Conservation (phyloP, 2,113 vertebrate genomes). For the Nannobrachium achirus region DNA sequence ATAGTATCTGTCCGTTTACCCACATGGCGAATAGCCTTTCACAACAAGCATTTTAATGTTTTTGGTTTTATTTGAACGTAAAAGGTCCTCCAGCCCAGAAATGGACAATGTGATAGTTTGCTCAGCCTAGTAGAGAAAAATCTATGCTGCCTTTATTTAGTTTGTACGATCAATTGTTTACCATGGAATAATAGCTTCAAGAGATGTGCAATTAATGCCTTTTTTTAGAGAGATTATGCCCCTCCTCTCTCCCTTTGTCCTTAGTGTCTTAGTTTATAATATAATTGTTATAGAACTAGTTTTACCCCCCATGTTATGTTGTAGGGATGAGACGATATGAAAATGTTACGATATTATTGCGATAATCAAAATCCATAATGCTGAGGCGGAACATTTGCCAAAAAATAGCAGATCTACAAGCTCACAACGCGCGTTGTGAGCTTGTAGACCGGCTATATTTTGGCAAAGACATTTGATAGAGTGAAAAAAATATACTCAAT, state of each 20-base stretch:
- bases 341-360: no score
- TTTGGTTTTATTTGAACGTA: slow-evolving; percentile 9
- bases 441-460: no score
- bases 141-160: slow-evolving; percentile 62
- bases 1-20: background rate
- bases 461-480: no score
- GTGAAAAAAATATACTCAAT: no score
- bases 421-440: no score
- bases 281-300: slow-evolving; percentile 17
- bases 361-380: no score
- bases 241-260: background rate
- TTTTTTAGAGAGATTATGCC: background rate
- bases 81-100: slow-evolving; percentile 6
- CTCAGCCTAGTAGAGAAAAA: slow-evolving; percentile 11
- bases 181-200: slow-evolving; percentile 20
- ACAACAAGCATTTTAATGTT: slow-evolving; percentile 28
- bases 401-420: no score
- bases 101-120: slow-evolving; percentile 23
- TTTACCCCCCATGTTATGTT: slow-evolving; percentile 32
- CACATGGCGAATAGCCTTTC: background rate
- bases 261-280: slow-evolving; percentile 29
- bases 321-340: no score
- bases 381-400: no score
- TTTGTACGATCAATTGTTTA: slow-evolving; percentile 49
- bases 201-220: slow-evolving; percentile 57